These are phyloP conservation scores for Papilio xuthus DNA, from an alignment of 1,140 invertebrate species.

Conservation along the genomic window DNA sequence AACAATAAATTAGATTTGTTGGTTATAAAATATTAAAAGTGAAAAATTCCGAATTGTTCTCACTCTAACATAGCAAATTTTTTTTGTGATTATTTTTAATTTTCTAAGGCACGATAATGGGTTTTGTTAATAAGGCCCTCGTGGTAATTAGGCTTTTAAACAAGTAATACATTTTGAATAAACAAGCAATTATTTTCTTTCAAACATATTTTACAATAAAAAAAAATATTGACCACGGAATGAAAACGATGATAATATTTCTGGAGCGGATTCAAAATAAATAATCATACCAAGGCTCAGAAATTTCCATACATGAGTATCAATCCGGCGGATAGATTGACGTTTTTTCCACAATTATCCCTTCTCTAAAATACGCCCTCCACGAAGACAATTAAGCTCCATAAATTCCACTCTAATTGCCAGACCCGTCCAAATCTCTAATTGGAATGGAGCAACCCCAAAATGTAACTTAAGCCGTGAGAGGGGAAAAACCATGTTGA, in stretches of 20 bases:
- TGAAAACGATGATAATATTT: background rate
- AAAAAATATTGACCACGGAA: background rate
- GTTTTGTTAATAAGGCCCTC: background rate
- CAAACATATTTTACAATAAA: too few species aligned
- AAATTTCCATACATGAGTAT: constrained; percentile 45
- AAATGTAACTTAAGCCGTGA: constrained; percentile 54
- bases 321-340: constrained; percentile 62
- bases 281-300: background rate
- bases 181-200: too few species aligned
- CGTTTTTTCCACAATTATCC: constrained; percentile 58
- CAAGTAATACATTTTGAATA: too few species aligned
- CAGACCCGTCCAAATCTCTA: constrained; percentile 67
- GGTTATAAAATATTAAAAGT: background rate
- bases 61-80: background rate
- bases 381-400: constrained; percentile 61
- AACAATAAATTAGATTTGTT: background rate
- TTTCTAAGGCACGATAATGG: too few species aligned
- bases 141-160: too few species aligned
- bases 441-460: constrained; percentile 64
- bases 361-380: constrained; percentile 58
- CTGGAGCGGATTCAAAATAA: background rate
- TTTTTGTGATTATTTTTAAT: background rate
- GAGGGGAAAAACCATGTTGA: constrained; percentile 61
- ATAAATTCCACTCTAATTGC: constrained; percentile 73
- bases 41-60: background rate